A percentile compares a stretch with the other conserved stretches of the same genome.
Evolutionary conservation across 2,113 vertebrate species (phyloP).

Genomic region (Catharus minimus): DNA sequence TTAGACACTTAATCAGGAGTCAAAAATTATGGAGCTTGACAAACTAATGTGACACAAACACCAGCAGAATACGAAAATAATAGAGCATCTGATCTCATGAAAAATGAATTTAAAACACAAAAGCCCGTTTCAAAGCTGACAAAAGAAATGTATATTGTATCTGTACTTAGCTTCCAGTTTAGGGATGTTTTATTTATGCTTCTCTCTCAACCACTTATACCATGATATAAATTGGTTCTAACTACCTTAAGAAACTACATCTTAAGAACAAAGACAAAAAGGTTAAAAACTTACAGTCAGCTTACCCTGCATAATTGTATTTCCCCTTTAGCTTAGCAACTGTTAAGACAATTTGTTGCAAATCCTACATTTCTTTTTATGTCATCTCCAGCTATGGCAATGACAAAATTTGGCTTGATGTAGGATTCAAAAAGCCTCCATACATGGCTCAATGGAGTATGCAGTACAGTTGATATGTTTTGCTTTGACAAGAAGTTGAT

Average conservation of each 20-base stretch:
- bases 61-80: not conserved
- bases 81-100: not conserved
- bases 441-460: not conserved
- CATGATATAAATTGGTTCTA: not conserved
- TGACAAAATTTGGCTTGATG: not conserved
- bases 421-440: not conserved
- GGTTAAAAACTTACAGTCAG: not conserved
- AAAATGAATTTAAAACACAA: not conserved
- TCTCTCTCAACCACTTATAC: not conserved
- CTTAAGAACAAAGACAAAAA: not conserved
- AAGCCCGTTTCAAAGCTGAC: not conserved
- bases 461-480: not conserved
- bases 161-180: not conserved
- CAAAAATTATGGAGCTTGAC: not conserved
- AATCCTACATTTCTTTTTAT: not conserved
- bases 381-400: not conserved
- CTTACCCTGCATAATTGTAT: not conserved
- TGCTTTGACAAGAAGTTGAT: not conserved
- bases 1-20: not conserved
- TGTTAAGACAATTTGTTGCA: not conserved
- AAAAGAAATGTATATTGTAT: not conserved
- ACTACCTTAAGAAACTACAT: not conserved
- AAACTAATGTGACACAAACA: conserved; percentile 18
- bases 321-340: not conserved
- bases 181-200: not conserved